Base-by-base conservation (phyloP, 2,888 invertebrate species). In the Amiota communis region DNA sequence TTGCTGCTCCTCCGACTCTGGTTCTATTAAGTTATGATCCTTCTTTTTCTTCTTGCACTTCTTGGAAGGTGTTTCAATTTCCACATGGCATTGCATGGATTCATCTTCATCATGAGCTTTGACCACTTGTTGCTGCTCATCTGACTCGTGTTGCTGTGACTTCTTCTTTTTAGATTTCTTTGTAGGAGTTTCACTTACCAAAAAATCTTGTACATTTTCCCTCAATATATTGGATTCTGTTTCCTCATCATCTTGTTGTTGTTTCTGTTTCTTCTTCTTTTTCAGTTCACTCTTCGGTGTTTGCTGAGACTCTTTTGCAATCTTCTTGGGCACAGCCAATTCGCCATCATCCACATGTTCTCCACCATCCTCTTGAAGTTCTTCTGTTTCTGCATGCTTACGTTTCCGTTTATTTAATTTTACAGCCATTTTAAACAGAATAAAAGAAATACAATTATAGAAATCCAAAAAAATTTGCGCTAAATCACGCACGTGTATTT, bases 391-490 rank as follows among this genome's bases (percentile, higher is more conserved):
- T 53, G 78, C 80, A 23, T 86, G 85, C 72, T 86, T 88, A 65
- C 88, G 80, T 59, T 87, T 87, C 3, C 87, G 80, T 59, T 78
- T 83, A 79, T 87, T 88, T n/a, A 79, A 71, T 78, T 87, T 83
- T 63, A 87, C 79, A 6, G 88, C 88, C 87, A 87, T 87, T 56
- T 79, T 80, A 46, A 9, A 8, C 64, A 70, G 36, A 17, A 11
- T 11, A 23, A 20, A 59, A 17, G 11, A 59, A 59, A 59, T 17
- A 20, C 8, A 20, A 36, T 61, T 63, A 36, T 23, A 11, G 61
- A 17, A 17, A 12, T 23, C 59, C 20, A 36, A 12, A 12, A 36
- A 63, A 20, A 63, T 63, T 46, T 63, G 63, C 63, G 46, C 46
- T 11, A 10, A 53, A 15, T 8, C 8, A 6, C 56, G 15, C 59